Percentiles rank a stretch among this genome's conserved stretches.
Conservation (phyloP, 2,797 vertebrate genomes). For the Cyclopterus lumpus region DNA sequence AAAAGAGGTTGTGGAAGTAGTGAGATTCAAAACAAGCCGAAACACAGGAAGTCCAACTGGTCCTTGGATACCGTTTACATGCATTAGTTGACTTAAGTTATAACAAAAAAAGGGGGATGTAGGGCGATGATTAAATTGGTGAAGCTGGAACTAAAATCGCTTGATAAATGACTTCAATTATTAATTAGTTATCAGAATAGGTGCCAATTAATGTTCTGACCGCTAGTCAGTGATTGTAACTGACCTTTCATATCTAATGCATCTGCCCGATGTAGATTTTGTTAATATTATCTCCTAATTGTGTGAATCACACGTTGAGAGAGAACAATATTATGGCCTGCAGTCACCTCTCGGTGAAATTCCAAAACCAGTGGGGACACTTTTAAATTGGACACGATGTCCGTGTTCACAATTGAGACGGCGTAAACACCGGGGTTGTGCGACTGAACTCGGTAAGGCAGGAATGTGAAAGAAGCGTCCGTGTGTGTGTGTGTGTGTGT, state of each 20-base stretch:
- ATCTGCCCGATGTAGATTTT: neutral
- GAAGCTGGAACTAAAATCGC: neutral
- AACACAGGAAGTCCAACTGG: conserved; percentile 14
- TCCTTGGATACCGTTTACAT: neutral
- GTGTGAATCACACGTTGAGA: neutral
- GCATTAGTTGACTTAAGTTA: neutral
- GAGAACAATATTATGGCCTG: neutral
- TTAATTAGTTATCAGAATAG: neutral
- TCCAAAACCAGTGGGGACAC: conserved; percentile 43
- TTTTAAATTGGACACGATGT: conserved; percentile 46
- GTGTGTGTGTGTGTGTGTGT: conserved; percentile 30
- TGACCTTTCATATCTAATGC: neutral
- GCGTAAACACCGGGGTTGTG: conserved; percentile 20
- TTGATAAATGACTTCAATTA: neutral
- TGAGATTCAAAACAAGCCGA: conserved; percentile 10
- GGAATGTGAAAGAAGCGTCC: conserved; percentile 31
- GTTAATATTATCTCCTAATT: neutral
- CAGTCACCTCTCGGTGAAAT: neutral
- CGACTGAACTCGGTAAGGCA: conserved; percentile 34
- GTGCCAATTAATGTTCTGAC: neutral
- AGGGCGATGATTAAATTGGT: neutral
- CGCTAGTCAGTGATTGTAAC: neutral
- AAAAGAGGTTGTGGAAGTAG: conserved; percentile 23
- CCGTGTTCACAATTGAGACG: conserved; percentile 40
- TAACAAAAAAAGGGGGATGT: neutral